These are phyloP conservation scores for Odobenus rosmarus DNA, from an alignment of 2,113 vertebrate species.

Conservation along the genomic window DNA sequence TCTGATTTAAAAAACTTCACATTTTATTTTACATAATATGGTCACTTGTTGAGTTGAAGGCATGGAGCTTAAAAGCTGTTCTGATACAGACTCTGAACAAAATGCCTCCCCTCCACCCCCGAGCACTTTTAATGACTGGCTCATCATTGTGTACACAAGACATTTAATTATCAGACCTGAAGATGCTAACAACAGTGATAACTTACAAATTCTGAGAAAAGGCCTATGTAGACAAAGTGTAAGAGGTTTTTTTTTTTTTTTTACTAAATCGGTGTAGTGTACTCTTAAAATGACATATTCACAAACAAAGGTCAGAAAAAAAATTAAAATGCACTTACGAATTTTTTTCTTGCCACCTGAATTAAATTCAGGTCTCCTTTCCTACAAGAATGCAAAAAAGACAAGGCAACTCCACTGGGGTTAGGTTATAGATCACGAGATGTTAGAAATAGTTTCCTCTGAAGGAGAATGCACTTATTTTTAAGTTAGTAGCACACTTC, in stretches of 20 bases:
- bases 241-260: neutral
- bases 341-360: neutral
- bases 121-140: neutral
- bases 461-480: neutral
- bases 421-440: neutral
- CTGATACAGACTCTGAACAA: neutral
- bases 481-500: conserved; percentile 6
- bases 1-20: conserved; percentile 44
- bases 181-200: neutral
- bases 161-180: neutral
- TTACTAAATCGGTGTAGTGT: conserved; percentile 28
- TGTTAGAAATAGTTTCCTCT: neutral
- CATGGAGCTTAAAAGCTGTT: neutral
- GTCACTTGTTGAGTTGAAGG: conserved; percentile 18
- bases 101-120: neutral
- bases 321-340: neutral
- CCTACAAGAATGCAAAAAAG: neutral
- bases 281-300: conserved; percentile 51
- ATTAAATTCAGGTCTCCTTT: neutral
- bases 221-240: neutral
- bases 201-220: conserved; percentile 49
- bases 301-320: conserved; percentile 22
- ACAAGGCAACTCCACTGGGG: neutral
- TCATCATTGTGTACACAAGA: neutral
- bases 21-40: conserved; percentile 61